phyloP scores from a whole-genome alignment of 2,888 invertebrate genomes.

The Hemaris fuciformis region DNA sequence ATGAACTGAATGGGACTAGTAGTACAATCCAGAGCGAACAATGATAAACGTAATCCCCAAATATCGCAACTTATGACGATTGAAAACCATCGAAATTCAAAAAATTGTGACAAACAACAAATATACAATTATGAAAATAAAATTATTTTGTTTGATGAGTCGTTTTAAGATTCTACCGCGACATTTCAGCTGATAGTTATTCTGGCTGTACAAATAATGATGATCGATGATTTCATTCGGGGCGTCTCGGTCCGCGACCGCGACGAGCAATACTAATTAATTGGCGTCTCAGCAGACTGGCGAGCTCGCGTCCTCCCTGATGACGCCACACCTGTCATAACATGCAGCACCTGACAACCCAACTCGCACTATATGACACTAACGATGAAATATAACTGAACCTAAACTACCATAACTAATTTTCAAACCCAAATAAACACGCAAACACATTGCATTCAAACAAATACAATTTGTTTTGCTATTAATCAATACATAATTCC shows the following conservation, averaged over 20 bases:
- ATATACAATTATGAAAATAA: no score
- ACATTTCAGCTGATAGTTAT: constrained; percentile 18
- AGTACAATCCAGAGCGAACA: no score
- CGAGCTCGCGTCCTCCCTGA: constrained; percentile 36
- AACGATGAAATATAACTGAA: not conserved
- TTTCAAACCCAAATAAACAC: constrained; percentile 7
- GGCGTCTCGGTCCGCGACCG: constrained; percentile 37
- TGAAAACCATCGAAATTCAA: no score
- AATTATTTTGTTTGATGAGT: not conserved
- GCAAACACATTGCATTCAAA: not conserved
- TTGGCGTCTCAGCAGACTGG: constrained; percentile 43
- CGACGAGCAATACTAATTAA: constrained; percentile 50
- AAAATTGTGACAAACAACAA: no score
- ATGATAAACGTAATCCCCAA: no score
- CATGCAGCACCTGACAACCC: constrained; percentile 10
- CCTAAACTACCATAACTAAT: not conserved
- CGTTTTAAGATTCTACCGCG: not conserved
- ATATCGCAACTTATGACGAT: no score
- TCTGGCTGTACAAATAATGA: constrained; percentile 44
- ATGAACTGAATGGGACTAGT: no score
- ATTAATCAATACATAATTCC: not conserved
- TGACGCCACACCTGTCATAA: constrained; percentile 51
- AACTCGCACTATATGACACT: not conserved
- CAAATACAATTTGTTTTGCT: not conserved
- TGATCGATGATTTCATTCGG: constrained; percentile 49